These are phyloP conservation scores for Oscheius myriophilus DNA, from an alignment of 2,888 invertebrate species.

Conservation along the genomic window DNA sequence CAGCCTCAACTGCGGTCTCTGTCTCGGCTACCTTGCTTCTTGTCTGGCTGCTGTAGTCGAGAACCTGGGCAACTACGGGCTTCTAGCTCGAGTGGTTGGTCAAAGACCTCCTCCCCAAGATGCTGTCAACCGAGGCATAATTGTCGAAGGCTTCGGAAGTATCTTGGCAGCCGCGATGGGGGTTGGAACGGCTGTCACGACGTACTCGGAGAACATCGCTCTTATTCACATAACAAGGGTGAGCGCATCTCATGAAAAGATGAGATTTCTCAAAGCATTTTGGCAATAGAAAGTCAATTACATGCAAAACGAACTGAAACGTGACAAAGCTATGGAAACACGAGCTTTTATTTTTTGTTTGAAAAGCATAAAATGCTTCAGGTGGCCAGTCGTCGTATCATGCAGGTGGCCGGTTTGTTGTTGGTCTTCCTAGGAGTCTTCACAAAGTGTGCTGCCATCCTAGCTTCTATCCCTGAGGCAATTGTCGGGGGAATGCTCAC, in stretches of 20 bases:
- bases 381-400: slow-evolving; percentile 63
- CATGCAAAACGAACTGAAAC: no score
- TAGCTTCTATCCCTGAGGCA: slow-evolving; percentile 64
- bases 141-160: slow-evolving; percentile 61
- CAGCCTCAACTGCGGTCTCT: slow-evolving; percentile 51
- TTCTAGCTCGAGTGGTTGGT: slow-evolving; percentile 51
- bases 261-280: no score
- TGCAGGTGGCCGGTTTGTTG: slow-evolving; percentile 63
- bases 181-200: slow-evolving; percentile 63
- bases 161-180: slow-evolving; percentile 57
- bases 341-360: no score
- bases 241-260: no score
- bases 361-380: slow-evolving; percentile 16
- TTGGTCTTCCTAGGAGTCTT: slow-evolving; percentile 41
- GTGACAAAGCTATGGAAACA: no score
- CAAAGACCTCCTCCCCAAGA: slow-evolving; percentile 58
- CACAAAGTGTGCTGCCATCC: slow-evolving; percentile 59
- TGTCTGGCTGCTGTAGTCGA: slow-evolving; percentile 60
- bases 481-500: slow-evolving; percentile 62
- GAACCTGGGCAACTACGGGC: slow-evolving; percentile 53
- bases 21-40: slow-evolving; percentile 60
- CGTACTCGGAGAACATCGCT: slow-evolving; percentile 64
- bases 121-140: slow-evolving; percentile 62
- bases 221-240: slow-evolving; percentile 60
- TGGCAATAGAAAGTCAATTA: no score